Percentiles rank a stretch among this genome's conserved stretches.
These are phyloP conservation scores for Caranx melampygus DNA, from an alignment of 2,113 vertebrate species.

Conservation along the genomic window DNA sequence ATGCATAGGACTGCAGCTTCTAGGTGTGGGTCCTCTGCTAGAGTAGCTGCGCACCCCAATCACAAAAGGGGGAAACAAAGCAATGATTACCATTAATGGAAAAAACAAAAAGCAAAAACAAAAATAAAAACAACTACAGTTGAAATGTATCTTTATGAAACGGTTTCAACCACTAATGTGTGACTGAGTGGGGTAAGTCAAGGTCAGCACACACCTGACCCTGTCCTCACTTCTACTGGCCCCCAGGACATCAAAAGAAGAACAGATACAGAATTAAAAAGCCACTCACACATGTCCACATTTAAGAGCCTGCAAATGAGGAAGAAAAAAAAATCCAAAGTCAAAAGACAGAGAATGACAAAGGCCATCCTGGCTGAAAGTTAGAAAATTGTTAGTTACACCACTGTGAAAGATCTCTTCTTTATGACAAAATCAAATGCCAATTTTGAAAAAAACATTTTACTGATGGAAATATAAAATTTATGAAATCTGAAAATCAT, in stretches of 20 bases:
- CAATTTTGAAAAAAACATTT: background rate
- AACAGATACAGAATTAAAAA: slow-evolving; percentile 23
- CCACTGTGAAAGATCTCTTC: slow-evolving; percentile 17
- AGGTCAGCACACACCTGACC: slow-evolving; percentile 47
- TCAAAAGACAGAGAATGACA: background rate
- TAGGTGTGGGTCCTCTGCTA: slow-evolving; percentile 33
- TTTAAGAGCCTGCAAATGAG: background rate
- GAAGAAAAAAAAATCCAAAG: background rate
- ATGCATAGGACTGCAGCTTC: background rate
- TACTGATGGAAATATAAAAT: background rate
- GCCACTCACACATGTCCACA: background rate
- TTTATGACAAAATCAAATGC: background rate
- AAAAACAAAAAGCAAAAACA: background rate
- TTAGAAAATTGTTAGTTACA: slow-evolving; percentile 27
- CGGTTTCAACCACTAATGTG: slow-evolving; percentile 27
- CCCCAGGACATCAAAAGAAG: slow-evolving; percentile 27
- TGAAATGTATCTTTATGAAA: background rate
- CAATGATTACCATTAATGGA: background rate
- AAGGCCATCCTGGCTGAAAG: background rate
- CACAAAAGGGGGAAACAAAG: background rate
- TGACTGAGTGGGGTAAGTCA: slow-evolving; percentile 31
- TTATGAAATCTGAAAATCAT: background rate
- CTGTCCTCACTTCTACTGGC: slow-evolving; percentile 23
- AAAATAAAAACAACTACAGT: background rate
- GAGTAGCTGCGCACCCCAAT: background rate